Evolutionary conservation across 1,140 invertebrate genomes (phyloP).

Genomic region (Samia ricini): DNA sequence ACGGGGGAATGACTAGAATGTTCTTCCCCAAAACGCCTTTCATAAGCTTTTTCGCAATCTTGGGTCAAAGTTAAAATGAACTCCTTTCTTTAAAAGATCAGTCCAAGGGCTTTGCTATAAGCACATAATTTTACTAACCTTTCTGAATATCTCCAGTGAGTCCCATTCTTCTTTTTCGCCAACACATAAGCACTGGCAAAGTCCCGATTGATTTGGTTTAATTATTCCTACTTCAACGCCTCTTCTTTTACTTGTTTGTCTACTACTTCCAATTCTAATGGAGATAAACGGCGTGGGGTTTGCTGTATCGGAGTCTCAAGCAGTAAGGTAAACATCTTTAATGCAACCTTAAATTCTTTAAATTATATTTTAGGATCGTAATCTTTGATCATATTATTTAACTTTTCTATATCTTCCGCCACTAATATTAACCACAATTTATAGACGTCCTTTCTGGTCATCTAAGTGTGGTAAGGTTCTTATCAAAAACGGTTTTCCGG

Average conservation of each 20-base stretch:
- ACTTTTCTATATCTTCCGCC: conserved; percentile 11
- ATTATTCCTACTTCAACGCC: conserved; percentile 34
- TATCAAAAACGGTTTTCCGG: conserved; percentile 12
- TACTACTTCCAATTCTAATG: conserved; percentile 30
- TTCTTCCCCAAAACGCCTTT: conserved; percentile 26
- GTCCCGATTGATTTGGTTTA: conserved; percentile 35
- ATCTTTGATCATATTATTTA: conserved; percentile 12
- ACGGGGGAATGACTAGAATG: conserved; percentile 35
- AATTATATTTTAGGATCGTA: conserved; percentile 10
- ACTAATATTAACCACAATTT: conserved; percentile 8
- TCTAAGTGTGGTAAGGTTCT: conserved; percentile 12
- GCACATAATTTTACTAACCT: conserved; percentile 35
- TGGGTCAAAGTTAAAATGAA: conserved; percentile 15
- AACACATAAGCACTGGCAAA: conserved; percentile 37
- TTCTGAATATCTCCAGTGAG: conserved; percentile 40
- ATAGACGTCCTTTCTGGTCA: conserved; percentile 7
- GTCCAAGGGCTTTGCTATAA: conserved; percentile 39
- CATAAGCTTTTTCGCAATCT: conserved; percentile 8
- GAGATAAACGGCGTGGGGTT: conserved; percentile 34
- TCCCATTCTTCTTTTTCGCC: conserved; percentile 38
- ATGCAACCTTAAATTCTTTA: conserved; percentile 20
- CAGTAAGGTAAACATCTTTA: conserved; percentile 34
- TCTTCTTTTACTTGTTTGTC: conserved; percentile 40
- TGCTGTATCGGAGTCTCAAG: conserved; percentile 35
- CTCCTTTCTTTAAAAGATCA: conserved; percentile 34